phyloP scores from a whole-genome alignment of 1,140 invertebrate genomes.

The Drosophila orena region DNA sequence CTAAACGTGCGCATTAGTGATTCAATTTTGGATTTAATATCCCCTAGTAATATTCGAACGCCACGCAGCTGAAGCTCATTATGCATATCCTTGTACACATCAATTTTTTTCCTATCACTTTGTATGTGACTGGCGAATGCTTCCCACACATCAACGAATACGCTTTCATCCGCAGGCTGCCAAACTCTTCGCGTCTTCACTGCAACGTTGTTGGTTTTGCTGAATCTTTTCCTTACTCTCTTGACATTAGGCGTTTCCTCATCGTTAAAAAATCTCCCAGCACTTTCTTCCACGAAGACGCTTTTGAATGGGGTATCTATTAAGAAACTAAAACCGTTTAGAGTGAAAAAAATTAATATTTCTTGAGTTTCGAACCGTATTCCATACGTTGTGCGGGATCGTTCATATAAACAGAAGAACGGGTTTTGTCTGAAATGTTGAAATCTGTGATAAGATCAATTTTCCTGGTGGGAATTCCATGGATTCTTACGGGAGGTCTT shows the following conservation, averaged over 20 bases:
- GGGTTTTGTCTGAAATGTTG: constrained; percentile 3
- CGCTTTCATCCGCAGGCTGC: constrained; percentile 15
- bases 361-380: neutral
- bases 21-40: constrained; percentile 37
- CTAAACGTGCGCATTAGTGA: constrained; percentile 33
- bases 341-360: neutral
- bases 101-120: constrained; percentile 16
- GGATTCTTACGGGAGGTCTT: constrained; percentile 9
- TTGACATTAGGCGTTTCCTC: neutral
- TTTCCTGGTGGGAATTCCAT: no score
- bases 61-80: constrained; percentile 5
- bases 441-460: no score
- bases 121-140: constrained; percentile 11
- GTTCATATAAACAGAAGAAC: constrained; percentile 13
- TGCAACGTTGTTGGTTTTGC: neutral
- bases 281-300: constrained; percentile 23
- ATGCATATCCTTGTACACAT: constrained; percentile 33
- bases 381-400: neutral
- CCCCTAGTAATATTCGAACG: neutral
- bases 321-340: neutral
- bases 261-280: constrained; percentile 1
- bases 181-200: constrained; percentile 12
- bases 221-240: neutral
- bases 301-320: constrained; percentile 5
- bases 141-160: constrained; percentile 35